Percentiles rank a stretch among this genome's conserved stretches.
Evolutionary conservation across 2,888 invertebrate species (phyloP).

Genomic region (Dexiosoma caninum): DNA sequence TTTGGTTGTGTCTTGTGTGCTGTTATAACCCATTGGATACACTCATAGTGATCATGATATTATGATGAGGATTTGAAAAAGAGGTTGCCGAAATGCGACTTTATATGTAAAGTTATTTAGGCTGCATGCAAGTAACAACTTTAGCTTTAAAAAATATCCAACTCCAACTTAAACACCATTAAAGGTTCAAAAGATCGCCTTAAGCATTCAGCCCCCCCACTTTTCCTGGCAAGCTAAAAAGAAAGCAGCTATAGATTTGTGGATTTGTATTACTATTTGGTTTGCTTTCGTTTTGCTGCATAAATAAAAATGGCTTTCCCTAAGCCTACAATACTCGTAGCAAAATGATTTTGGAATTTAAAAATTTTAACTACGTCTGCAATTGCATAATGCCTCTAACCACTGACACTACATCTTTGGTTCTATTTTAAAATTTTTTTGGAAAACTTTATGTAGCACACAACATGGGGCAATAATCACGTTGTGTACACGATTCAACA

Average conservation of each 20-base stretch:
- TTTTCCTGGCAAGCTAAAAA: background rate
- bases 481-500: slow-evolving; percentile 64
- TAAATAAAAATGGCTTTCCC: slow-evolving; percentile 40
- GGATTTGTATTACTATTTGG: slow-evolving; percentile 36
- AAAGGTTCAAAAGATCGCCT: slow-evolving; percentile 63
- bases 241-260: slow-evolving; percentile 38
- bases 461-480: slow-evolving; percentile 63
- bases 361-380: slow-evolving; percentile 44
- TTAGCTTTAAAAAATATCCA: slow-evolving; percentile 46
- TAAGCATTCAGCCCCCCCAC: slow-evolving; percentile 52
- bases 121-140: slow-evolving; percentile 6
- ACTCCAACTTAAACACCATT: slow-evolving; percentile 47
- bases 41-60: slow-evolving; percentile 58
- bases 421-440: slow-evolving; percentile 21
- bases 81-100: slow-evolving; percentile 7
- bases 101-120: slow-evolving; percentile 23
- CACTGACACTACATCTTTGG: slow-evolving; percentile 45
- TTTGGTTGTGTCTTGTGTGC: background rate
- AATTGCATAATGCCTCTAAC: slow-evolving; percentile 62
- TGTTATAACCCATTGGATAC: slow-evolving; percentile 17
- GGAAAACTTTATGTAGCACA: slow-evolving; percentile 53
- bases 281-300: slow-evolving; percentile 31
- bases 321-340: slow-evolving; percentile 13
- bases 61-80: slow-evolving; percentile 24
- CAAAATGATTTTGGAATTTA: slow-evolving; percentile 38